Conservation (phyloP, 2,888 invertebrate genomes). For the Calameuta idolon region DNA sequence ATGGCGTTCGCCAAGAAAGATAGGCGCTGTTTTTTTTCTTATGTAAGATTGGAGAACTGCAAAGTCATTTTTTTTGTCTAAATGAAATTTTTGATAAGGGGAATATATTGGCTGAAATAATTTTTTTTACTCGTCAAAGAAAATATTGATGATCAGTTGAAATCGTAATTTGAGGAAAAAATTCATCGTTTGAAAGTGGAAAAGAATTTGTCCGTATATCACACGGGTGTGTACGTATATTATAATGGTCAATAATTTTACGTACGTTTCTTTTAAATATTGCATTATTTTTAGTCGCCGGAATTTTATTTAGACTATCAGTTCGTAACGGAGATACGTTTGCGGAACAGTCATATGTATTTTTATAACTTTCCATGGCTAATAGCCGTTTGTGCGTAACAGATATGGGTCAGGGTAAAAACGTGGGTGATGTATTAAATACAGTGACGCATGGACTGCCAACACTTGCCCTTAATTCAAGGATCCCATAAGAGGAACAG, state of each 20-base stretch:
- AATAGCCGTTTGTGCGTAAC: conserved; percentile 24
- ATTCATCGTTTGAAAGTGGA: background rate
- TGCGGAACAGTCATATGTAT: background rate
- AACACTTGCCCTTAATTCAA: conserved; percentile 16
- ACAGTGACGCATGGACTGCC: conserved; percentile 20
- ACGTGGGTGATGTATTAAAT: conserved; percentile 16
- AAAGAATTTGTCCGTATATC: background rate
- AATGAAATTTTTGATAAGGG: too few relatives aligned
- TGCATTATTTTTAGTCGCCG: background rate
- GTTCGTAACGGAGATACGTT: background rate
- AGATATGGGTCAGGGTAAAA: conserved; percentile 38
- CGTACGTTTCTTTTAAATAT: background rate
- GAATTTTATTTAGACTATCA: background rate
- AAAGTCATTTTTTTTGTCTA: too few relatives aligned
- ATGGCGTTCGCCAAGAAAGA: too few relatives aligned
- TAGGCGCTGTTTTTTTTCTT: too few relatives aligned
- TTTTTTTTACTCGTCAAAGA: too few relatives aligned
- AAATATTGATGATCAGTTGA: too few relatives aligned
- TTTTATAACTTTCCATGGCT: background rate
- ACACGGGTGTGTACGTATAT: background rate
- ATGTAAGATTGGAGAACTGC: too few relatives aligned
- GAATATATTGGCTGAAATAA: too few relatives aligned
- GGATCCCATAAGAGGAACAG: background rate
- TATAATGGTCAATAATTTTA: background rate
- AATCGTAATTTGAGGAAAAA: too few relatives aligned